These are phyloP conservation scores for Rhynchopsitta pachyrhyncha DNA, from an alignment of 2,113 vertebrate genomes.

Conservation along the genomic window DNA sequence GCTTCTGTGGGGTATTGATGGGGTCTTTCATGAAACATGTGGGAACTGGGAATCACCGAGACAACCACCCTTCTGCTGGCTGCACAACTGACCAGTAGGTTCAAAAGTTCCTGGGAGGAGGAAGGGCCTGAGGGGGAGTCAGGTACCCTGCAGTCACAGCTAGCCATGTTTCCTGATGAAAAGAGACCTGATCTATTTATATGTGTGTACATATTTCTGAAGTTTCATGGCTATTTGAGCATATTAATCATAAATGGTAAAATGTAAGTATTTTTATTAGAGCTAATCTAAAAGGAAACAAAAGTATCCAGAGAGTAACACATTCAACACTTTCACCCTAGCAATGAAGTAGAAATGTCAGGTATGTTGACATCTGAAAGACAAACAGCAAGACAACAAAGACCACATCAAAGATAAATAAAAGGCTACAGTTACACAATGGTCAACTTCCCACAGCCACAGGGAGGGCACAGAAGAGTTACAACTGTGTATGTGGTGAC, in stretches of 20 bases:
- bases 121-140: not conserved
- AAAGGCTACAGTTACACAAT: not conserved
- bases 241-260: not conserved
- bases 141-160: not conserved
- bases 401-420: not conserved
- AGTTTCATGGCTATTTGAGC: not conserved
- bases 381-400: not conserved
- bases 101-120: not conserved
- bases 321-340: not conserved
- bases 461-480: not conserved
- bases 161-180: not conserved
- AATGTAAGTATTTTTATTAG: not conserved
- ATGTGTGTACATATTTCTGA: not conserved
- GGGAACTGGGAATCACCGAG: accelerated
- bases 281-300: not conserved
- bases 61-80: not conserved
- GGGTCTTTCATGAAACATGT: not conserved
- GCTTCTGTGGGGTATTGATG: not conserved
- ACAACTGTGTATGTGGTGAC: not conserved
- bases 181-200: not conserved
- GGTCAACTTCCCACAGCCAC: not conserved
- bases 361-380: not conserved
- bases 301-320: not conserved
- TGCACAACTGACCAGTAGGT: not conserved
- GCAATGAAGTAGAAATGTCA: not conserved